Base-by-base conservation (phyloP, 1,140 invertebrate species). In the Neuroterus valhalla region DNA sequence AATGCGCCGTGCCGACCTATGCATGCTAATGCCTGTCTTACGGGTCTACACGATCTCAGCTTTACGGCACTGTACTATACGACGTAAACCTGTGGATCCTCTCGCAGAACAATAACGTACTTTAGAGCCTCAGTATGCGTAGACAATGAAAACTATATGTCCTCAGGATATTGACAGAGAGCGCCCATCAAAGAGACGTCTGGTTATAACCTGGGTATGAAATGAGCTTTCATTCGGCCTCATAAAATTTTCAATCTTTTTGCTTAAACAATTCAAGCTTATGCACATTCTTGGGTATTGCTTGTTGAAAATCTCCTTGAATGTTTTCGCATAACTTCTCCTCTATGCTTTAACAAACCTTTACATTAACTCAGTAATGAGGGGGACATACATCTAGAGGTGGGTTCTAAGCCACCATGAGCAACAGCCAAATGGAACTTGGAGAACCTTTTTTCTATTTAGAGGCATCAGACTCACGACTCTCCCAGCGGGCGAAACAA, bases 11-110 rank as follows among this genome's bases (percentile, higher is more conserved):
- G 77, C 70, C 85, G 84, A 85, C 82, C 84, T 86, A 86, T 87
- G 86, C 86, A 88, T 86, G 83, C 82, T 86, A 87, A 87, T 87
- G 82, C 79, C 77, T 79, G 83, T 86, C 83, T 87, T 84, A 84
- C 77, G 71, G 73, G 69, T 77, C 85, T 81, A 81, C 75, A 76
- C 70, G 71, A 76, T 76, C 75, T 77, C 71, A 77, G 74, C 80
- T 77, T 79, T 78, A 79, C 77, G 69, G 75, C 73, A 74, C 23
- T 67, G 46, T 31, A 86, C 70, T 79, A 81, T 74, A 79, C 79
- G 78, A 81, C 74, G 55, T 76, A 76, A 81, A 86, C 78, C 81
- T 83, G 84, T 79, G 78, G 83, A 83, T 85, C 80, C 79, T 68
- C 23, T n/a, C 2, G 10, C 26, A 31, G 55, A 62, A 62, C 55